These are phyloP conservation scores for Hydropotes inermis DNA, from an alignment of 2,113 vertebrate species.

Conservation along the genomic window DNA sequence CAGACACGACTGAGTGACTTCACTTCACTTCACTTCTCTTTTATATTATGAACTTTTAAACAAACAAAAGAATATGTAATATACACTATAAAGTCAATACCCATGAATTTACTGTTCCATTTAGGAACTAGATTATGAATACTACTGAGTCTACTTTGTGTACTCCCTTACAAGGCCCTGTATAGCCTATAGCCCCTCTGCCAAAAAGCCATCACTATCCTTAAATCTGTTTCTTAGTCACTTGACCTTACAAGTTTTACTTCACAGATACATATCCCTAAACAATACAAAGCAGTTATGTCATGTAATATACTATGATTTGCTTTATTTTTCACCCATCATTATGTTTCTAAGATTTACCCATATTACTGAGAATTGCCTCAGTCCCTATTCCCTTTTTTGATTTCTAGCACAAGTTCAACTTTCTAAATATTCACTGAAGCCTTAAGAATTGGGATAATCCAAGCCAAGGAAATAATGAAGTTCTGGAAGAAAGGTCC, in stretches of 20 bases:
- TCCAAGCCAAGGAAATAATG: background rate
- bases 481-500: background rate
- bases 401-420: background rate
- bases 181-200: background rate
- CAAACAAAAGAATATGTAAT: background rate
- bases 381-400: background rate
- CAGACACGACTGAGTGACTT: too few relatives aligned
- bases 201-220: background rate
- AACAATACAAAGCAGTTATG: background rate
- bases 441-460: background rate
- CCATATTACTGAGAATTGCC: background rate
- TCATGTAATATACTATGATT: background rate
- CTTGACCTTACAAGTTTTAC: background rate
- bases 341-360: constrained; percentile 3
- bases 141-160: background rate
- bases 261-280: background rate
- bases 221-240: constrained; percentile 7
- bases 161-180: background rate
- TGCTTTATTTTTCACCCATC: background rate
- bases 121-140: background rate
- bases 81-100: background rate
- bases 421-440: background rate
- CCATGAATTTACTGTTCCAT: background rate
- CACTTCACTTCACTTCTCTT: background rate
- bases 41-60: background rate